These are phyloP conservation scores for Sycobia sp. DNA, from an alignment of 1,140 invertebrate genomes.

Conservation along the genomic window DNA sequence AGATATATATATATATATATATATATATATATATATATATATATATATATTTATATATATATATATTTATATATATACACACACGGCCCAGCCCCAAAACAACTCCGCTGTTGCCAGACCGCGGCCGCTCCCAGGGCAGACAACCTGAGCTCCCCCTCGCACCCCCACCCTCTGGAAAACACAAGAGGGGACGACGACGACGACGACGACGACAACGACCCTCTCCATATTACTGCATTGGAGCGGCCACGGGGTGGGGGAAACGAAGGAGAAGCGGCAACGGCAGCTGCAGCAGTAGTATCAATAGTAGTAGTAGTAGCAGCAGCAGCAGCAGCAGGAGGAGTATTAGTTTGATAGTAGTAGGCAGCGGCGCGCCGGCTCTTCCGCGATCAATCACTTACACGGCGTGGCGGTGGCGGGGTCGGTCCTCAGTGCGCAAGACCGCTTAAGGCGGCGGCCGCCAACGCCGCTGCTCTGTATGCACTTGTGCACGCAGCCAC, in stretches of 20 bases:
- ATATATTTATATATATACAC: too few relatives aligned
- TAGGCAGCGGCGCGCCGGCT: conserved; percentile 44
- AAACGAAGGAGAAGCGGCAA: background rate
- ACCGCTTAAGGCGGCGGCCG: conserved; percentile 44
- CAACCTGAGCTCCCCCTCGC: background rate
- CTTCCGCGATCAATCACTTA: conserved; percentile 50
- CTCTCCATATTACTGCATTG: too few relatives aligned
- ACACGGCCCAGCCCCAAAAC: conserved; percentile 4
- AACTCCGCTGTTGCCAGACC: too few relatives aligned
- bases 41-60: too few relatives aligned
- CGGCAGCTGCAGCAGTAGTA: background rate
- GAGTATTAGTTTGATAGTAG: too few relatives aligned
- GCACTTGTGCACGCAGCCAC: background rate
- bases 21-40: too few relatives aligned
- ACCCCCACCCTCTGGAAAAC: background rate
- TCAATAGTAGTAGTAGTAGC: too few relatives aligned
- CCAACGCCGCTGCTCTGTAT: conserved; percentile 7
- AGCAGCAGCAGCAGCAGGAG: conserved; percentile 4
- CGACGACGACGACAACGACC: too few relatives aligned
- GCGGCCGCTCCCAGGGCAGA: conserved; percentile 2
- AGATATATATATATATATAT: too few relatives aligned
- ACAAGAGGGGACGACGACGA: too few relatives aligned
- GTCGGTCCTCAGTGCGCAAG: conserved; percentile 45
- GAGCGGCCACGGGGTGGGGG: background rate
- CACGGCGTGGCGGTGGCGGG: conserved; percentile 31